These are phyloP conservation scores for Hetaerina americana DNA, from an alignment of 1,140 invertebrate species.

Conservation along the genomic window DNA sequence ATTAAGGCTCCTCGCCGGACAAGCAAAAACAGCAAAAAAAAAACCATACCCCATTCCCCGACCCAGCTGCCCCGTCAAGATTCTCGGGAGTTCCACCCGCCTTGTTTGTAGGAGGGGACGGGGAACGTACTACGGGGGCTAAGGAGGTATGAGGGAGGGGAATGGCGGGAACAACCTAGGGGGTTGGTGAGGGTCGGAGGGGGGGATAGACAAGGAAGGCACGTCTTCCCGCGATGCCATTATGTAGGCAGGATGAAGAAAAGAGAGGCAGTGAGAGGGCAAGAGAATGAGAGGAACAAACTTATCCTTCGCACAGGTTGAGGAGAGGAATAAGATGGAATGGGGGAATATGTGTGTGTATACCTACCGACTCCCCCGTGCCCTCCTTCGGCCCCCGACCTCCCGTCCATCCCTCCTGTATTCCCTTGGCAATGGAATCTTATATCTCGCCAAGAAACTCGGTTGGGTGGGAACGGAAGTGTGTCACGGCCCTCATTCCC, in stretches of 20 bases:
- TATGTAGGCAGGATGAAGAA: neutral
- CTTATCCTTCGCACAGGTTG: neutral
- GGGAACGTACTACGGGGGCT: neutral
- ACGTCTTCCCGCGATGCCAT: neutral
- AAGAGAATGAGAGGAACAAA: no score
- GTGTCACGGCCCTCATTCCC: neutral
- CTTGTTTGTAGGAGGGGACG: no score
- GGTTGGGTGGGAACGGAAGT: neutral
- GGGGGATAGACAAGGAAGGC: neutral
- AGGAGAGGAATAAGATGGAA: neutral
- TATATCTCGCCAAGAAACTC: neutral
- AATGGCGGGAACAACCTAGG: no score
- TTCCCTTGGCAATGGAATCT: neutral
- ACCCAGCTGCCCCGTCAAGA: neutral
- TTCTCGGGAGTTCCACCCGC: no score
- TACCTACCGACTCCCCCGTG: no score
- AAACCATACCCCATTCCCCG: neutral
- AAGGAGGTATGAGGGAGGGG: neutral
- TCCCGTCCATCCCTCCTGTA: no score
- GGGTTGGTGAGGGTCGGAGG: neutral
- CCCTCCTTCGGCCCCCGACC: no score
- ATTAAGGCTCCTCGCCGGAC: no score
- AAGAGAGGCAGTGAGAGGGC: no score
- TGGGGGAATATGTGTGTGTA: no score
- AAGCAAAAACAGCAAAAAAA: no score